A percentile compares a stretch with the other conserved stretches of the same genome.
These are phyloP conservation scores for Bos indicus DNA, from an alignment of 2,113 vertebrate genomes.

Conservation along the genomic window DNA sequence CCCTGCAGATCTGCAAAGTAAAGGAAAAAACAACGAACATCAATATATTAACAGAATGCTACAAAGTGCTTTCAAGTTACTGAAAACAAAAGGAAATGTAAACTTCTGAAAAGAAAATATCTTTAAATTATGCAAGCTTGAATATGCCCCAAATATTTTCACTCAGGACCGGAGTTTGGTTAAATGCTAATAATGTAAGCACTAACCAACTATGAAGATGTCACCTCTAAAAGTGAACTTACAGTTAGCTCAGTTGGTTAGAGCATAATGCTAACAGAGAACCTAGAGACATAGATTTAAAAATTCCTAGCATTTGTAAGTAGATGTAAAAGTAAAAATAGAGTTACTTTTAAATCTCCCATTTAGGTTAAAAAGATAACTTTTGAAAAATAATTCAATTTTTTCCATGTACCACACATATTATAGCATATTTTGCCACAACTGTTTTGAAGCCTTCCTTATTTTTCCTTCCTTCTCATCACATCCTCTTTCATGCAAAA, in stretches of 20 bases:
- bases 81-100: background rate
- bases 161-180: background rate
- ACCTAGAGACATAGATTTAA: background rate
- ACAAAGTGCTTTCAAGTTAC: background rate
- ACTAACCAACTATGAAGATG: background rate
- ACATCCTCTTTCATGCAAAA: conserved; percentile 37
- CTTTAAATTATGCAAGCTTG: background rate
- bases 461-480: background rate
- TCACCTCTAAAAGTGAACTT: background rate
- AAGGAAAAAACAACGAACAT: background rate
- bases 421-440: background rate
- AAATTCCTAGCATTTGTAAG: background rate
- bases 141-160: background rate
- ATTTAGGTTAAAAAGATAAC: background rate
- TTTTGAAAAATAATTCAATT: background rate
- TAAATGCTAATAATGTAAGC: background rate
- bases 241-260: background rate
- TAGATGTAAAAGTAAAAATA: background rate
- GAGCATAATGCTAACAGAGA: background rate
- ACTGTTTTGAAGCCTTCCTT: background rate
- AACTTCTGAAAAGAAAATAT: conserved; percentile 6
- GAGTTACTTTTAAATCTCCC: background rate
- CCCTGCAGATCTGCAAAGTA: background rate
- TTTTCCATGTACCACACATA: background rate
- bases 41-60: background rate